Base-by-base conservation (phyloP, 64 coral and sea anemone species). In the Montipora capricornis region DNA sequence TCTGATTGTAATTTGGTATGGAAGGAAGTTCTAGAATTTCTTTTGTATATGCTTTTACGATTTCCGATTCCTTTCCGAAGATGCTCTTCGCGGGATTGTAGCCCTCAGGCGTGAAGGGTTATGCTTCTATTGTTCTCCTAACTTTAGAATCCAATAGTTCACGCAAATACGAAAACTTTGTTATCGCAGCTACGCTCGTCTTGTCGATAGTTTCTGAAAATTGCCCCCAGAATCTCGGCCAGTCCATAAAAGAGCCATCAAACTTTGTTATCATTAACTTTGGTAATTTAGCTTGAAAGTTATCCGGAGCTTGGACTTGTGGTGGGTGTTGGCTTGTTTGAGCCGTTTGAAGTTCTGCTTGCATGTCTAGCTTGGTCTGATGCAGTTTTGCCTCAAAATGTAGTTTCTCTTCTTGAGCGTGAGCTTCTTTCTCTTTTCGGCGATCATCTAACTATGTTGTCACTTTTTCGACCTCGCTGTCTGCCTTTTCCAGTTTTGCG, bases 191-290 rank as follows among this genome's bases (percentile, higher is more conserved):
- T n/a, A 85, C 12, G 3, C 46, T 37, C 17, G 80, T 48, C 45
- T 89, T 83, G 53, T 90, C 79, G 53, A 57, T 57, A 57, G 53
- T 0, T 11, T 8, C 53, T 57, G 53, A 57, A 57, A 57, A 57
- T 57, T 91, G 80, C 16, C 89, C 82, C 79, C 80, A 94, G 77
- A 94, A 90, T 62, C 50, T 37, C 68, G 74, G 87, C 87, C 88
- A 95, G 46, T 89, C 79, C 76, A 90, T 71, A 17, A 79, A 90
- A 8, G 79, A 74, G 15, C 79, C 93, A 17, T 94, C 79, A 74
- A 94, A 84, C 24, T 82, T 75, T 10, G 80, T 94, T 8, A 94
- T 95, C 11, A 76, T 55, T 74, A 95, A 69, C 49, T 90, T 93
- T 22, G 93, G 88, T 68, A 95, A 85, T 89, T 95, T 95, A 13